A percentile compares a stretch with the other conserved stretches of the same genome.
These are phyloP conservation scores for Salvelinus sp. DNA, from an alignment of 2,113 vertebrate genomes.

Conservation along the genomic window DNA sequence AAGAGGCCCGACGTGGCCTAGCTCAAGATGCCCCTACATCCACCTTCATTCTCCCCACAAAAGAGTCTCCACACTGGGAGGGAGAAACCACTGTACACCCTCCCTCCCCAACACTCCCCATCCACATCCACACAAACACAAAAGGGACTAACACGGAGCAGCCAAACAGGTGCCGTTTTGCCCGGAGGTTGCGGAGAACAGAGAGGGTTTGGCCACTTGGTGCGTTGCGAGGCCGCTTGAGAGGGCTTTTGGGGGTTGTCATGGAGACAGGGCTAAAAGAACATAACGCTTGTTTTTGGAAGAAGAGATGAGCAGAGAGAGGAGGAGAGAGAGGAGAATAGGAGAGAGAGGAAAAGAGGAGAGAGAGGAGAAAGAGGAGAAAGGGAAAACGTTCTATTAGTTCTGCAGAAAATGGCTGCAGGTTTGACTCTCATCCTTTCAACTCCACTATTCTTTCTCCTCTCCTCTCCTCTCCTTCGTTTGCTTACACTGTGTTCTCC, in stretches of 20 bases:
- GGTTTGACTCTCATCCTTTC: slow-evolving; percentile 8
- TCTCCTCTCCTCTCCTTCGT: background rate
- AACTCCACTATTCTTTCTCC: slow-evolving; percentile 1
- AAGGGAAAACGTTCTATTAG: slow-evolving; percentile 33
- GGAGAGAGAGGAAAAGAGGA: background rate
- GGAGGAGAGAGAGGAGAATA: background rate
- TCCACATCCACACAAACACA: slow-evolving; percentile 48
- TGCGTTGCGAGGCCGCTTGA: slow-evolving; percentile 42
- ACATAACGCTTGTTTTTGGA: too few relatives aligned
- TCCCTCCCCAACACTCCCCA: slow-evolving; percentile 22
- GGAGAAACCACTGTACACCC: too few relatives aligned
- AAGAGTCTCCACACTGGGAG: too few relatives aligned
- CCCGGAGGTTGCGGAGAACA: slow-evolving; percentile 52
- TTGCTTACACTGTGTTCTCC: background rate
- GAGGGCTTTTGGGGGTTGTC: slow-evolving; percentile 52
- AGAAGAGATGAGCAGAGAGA: background rate
- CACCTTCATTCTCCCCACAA: too few relatives aligned
- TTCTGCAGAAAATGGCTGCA: slow-evolving; percentile 7
- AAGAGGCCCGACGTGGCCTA: slow-evolving; percentile 29
- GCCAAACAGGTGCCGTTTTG: slow-evolving; percentile 62
- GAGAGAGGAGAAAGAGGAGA: too few relatives aligned
- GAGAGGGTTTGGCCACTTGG: slow-evolving; percentile 30
- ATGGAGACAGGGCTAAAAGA: slow-evolving; percentile 44
- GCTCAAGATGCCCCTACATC: slow-evolving; percentile 33
- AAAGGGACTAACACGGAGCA: slow-evolving; percentile 45